Evolutionary conservation across 1,140 invertebrate genomes (phyloP), one percentile per base, ranked within the genome.

Genomic region (Holcopasites calliopsidis): DNA sequence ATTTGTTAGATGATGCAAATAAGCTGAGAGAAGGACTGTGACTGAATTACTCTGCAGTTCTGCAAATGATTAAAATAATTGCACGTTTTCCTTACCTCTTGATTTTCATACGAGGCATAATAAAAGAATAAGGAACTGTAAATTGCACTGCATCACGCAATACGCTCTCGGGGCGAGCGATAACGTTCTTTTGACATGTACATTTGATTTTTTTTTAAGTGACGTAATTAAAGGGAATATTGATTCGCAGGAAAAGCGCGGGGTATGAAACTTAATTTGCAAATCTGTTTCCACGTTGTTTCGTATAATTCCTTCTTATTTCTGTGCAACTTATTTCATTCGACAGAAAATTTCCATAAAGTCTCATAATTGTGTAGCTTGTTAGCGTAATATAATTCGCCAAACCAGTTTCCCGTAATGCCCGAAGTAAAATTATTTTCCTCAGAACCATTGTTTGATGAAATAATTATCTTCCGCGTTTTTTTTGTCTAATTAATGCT

Each of bases 161-260:
- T 0, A 8, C 3, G 6, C 0, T 18, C 13, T 35, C 28, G 6
- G 21, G 18, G 33, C 35, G 13, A 10, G 28, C 28, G 28, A 49
- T 44, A 61, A 28, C 58, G 0, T 44, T 28, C 8, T 8, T 61
- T 42, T 42, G 21, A 13, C n/a, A 10, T 3, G 2, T 21, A 13
- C 10, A 61, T 61, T 44, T 31, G n/a, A n/a, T 10, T 18, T 61
- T 13, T 44, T 10, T 35, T n/a, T 33, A 5, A 13, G 4, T 33
- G 3, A 44, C 18, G 23, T 31, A 62, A 62, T 62, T 44, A 44
- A 62, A 62, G 40, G 40, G n/a, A 62, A 62, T 31, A 31, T 62
- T 28, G 23, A 62, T 44, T 31, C 10, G 3, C 8, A 5, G 31
- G 23, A 35, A 55, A 1, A 31, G 28, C 16, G 16, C 13, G 3